Evolutionary conservation across 1,140 invertebrate genomes (phyloP).

Genomic region (Drosophila ambigua): DNA sequence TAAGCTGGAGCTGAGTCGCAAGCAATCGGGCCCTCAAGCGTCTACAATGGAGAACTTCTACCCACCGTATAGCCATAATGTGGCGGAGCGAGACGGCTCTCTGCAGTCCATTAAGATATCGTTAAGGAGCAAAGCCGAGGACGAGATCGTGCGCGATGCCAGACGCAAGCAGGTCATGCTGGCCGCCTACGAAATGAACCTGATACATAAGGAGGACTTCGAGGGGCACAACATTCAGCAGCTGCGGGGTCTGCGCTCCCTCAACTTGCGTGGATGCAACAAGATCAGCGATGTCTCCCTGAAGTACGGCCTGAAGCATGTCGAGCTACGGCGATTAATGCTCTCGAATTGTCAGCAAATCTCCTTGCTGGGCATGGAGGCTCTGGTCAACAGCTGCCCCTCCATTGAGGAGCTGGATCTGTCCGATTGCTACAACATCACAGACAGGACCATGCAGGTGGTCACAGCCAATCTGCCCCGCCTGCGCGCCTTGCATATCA

Average conservation of each 20-base stretch:
- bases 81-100: conserved; percentile 50
- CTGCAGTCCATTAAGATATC: conserved; percentile 85
- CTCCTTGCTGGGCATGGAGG: conserved; percentile 86
- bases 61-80: conserved; percentile 58
- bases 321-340: conserved; percentile 85
- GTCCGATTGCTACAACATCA: conserved; percentile 87
- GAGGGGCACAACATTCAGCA: conserved; percentile 86
- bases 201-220: conserved; percentile 83
- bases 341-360: conserved; percentile 89
- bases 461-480: conserved; percentile 86
- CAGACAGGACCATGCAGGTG: conserved; percentile 87
- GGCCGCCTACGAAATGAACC: conserved; percentile 86
- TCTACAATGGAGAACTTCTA: conserved; percentile 58
- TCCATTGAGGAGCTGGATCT: conserved; percentile 88
- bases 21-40: conserved; percentile 33
- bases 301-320: conserved; percentile 87
- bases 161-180: conserved; percentile 87
- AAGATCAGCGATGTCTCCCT: conserved; percentile 89
- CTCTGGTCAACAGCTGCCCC: conserved; percentile 87
- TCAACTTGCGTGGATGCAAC: conserved; percentile 88
- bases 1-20: conserved; percentile 69
- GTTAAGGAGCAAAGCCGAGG: conserved; percentile 87
- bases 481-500: conserved; percentile 87
- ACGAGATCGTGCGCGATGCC: conserved; percentile 88
- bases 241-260: conserved; percentile 85